Conservation (phyloP, 2,888 invertebrate genomes). For the Ptilodon capucinus region DNA sequence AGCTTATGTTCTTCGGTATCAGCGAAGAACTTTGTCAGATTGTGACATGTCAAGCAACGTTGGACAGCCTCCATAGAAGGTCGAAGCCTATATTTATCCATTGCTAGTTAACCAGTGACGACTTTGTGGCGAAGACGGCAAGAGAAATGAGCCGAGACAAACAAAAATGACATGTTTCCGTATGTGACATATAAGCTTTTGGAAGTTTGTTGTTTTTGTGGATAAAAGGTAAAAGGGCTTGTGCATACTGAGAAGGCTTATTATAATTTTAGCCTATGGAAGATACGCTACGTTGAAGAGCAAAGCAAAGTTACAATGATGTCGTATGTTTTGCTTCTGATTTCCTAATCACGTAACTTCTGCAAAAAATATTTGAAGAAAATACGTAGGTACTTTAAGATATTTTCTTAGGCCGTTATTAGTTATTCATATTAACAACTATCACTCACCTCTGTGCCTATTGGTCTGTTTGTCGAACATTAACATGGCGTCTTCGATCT, state of each 20-base stretch:
- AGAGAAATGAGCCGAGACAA: slow-evolving; percentile 69
- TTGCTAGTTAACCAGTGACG: slow-evolving; percentile 65
- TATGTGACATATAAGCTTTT: slow-evolving; percentile 58
- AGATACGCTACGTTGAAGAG: slow-evolving; percentile 5
- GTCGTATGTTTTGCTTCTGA: slow-evolving; percentile 2
- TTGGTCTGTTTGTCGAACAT: slow-evolving; percentile 99
- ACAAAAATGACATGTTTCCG: slow-evolving; percentile 68
- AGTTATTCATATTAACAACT: slow-evolving; percentile 15
- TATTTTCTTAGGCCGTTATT: too few relatives aligned
- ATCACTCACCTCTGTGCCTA: slow-evolving; percentile 97
- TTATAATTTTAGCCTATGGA: too few relatives aligned
- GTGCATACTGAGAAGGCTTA: too few relatives aligned
- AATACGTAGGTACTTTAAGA: too few relatives aligned
- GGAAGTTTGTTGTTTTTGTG: slow-evolving; percentile 50
- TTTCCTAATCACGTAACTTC: slow-evolving; percentile 17
- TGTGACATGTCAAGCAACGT: slow-evolving; percentile 51
- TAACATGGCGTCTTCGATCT: slow-evolving; percentile 99
- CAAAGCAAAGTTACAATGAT: background rate
- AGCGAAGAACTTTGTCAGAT: slow-evolving; percentile 44
- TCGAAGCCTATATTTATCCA: slow-evolving; percentile 66
- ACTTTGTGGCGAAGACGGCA: slow-evolving; percentile 64
- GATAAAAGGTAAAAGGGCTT: slow-evolving; percentile 48
- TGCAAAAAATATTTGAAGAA: slow-evolving; percentile 20
- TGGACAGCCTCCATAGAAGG: slow-evolving; percentile 55
- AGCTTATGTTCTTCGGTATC: slow-evolving; percentile 38